Base-by-base conservation (phyloP, 2,797 vertebrate genomes). In the Sebastes cheni region DNA sequence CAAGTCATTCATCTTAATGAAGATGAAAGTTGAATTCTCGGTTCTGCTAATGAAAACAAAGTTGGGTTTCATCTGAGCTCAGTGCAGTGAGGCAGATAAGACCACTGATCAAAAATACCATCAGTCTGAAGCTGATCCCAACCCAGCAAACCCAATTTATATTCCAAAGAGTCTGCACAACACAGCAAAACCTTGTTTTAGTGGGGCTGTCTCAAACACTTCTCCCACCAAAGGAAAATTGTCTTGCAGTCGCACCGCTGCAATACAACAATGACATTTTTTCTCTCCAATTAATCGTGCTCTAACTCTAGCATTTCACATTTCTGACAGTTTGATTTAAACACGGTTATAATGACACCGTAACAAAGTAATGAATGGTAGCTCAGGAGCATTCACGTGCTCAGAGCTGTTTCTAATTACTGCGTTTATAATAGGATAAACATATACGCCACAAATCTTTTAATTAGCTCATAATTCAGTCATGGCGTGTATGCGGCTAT, bases 391-490 rank as follows among this genome's bases (percentile, higher is more conserved):
- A 1, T 42, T 80, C 61, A 42, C 66, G 11, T 27, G 55, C 71
- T 75, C 32, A 10, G 30, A 64, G 36, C 52, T 11, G 25, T 50
- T 36, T 87, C 54, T 82, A 84, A 88, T 84, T 69, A 74, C 36
- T 25, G 58, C 3, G 62, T 54, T 42, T 59, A 4, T 29, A 86
- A 4, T 29, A 86, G 62, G 68, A 79, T 77, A 78, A 88, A 72
- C 67, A 52, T 29, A 29, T 23, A 77, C 11, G 1, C 74, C 46
- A 72, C 55, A 76, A 77, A 74, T 84, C 77, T 69, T 77, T 86
- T 89, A 89, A 92, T 92, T 74, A 89, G 79, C 71, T 80, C 60
- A 75, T 74, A 76, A 78, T 75, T 84, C 72, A 84, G 69, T 77
- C 83, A 4, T 3, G 14, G 20, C 23, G 27, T 50, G 11, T n/a